phyloP scores from a whole-genome alignment of 2,113 vertebrate genomes.

The Oreotragus oreotragus region DNA sequence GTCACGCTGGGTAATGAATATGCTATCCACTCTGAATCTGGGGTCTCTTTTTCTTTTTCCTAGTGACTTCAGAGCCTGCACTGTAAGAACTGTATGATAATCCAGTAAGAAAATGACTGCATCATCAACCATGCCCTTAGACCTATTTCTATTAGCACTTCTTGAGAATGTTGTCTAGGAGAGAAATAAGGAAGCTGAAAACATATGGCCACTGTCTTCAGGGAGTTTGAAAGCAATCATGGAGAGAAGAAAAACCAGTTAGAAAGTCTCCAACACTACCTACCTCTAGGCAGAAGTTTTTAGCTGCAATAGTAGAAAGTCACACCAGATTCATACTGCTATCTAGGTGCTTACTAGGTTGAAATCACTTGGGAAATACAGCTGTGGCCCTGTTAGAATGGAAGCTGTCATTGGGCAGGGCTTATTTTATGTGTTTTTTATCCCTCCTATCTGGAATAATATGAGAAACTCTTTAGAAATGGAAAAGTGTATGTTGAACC shows the following conservation, averaged over 20 bases:
- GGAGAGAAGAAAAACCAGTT: neutral
- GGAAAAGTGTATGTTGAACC: neutral
- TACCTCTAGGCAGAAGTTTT: neutral
- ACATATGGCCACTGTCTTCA: neutral
- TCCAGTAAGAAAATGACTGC: neutral
- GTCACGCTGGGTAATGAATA: constrained; percentile 73
- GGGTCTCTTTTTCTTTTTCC: constrained; percentile 47
- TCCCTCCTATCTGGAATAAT: too few species aligned
- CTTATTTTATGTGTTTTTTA: too few species aligned
- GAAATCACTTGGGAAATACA: neutral
- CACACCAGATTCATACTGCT: too few species aligned
- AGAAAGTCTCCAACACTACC: neutral
- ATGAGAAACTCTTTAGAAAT: too few species aligned
- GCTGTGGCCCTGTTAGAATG: neutral
- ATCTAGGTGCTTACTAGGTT: neutral
- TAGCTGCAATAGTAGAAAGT: neutral
- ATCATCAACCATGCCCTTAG: neutral
- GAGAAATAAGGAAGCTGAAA: neutral
- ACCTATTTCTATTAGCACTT: neutral
- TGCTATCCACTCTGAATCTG: constrained; percentile 74
- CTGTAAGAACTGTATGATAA: constrained; percentile 54
- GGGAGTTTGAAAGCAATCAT: neutral
- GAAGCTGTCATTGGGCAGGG: neutral
- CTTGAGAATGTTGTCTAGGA: neutral
- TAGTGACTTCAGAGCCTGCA: constrained; percentile 65